Evolutionary conservation across 2,113 vertebrate genomes (phyloP).

Genomic region (Prunella himalayana): DNA sequence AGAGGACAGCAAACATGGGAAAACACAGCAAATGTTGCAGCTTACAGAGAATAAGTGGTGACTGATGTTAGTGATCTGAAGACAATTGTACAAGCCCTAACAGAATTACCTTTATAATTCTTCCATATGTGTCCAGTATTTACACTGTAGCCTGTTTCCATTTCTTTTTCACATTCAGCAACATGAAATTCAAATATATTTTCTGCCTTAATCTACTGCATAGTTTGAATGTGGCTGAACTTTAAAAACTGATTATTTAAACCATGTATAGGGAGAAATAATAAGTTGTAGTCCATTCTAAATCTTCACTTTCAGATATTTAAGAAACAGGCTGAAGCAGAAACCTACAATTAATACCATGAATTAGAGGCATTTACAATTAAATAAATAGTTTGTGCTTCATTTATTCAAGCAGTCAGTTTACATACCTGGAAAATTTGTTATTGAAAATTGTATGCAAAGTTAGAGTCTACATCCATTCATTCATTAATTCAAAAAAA

Average conservation of each 20-base stretch:
- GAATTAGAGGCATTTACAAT: neutral
- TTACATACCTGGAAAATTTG: neutral
- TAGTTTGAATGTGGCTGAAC: neutral
- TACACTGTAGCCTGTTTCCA: neutral
- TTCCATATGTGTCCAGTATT: neutral
- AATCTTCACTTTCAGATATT: neutral
- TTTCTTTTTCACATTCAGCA: neutral
- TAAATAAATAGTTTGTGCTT: neutral
- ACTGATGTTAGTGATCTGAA: neutral
- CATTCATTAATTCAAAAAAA: neutral
- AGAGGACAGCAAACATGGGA: neutral
- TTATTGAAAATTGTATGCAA: neutral
- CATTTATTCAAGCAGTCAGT: neutral
- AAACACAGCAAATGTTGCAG: neutral
- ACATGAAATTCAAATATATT: neutral
- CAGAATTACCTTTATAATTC: neutral
- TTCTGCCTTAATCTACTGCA: neutral
- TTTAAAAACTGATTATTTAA: neutral
- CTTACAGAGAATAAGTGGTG: rapidly evolving
- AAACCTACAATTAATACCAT: neutral
- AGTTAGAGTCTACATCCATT: neutral
- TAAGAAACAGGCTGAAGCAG: neutral
- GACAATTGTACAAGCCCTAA: neutral
- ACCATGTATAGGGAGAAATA: neutral
- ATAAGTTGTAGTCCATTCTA: neutral